Evolutionary conservation across 1,140 invertebrate genomes (phyloP), one percentile per base, ranked within the genome.

Genomic region (Probaryconus sp.): DNA sequence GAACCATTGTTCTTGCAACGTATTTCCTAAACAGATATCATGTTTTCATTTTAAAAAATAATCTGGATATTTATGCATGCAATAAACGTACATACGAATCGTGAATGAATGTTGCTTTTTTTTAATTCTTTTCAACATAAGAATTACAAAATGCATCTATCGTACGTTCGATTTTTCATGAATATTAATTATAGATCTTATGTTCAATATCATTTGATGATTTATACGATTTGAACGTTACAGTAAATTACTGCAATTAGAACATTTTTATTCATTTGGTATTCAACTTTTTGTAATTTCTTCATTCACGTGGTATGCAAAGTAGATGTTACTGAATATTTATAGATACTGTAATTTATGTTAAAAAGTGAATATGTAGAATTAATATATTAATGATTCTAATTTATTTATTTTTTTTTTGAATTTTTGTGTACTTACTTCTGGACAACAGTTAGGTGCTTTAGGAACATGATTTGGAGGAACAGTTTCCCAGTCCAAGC

Each of bases 391-490:
- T 2, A 35, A 43, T 24, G 9, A 24, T 21, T 24, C 21, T 24
- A 21, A 6, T 31, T 16, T 24, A 11, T 10, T 37, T 43, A 3
- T 17, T n/a, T n/a, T n/a, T n/a, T n/a, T n/a, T n/a, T n/a, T n/a
- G n/a, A n/a, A n/a, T n/a, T n/a, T 47, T 47, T 48, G 5, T 11
- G 17, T 18, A 61, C 53, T 50, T 64, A 87, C 87, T 75, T 86
- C 89, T 0, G 95, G 94, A 84, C 95, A 97, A 83, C 95, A 97
- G 67, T 93, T 91, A 0, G 95, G 95, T 5, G 94, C 90, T 35
- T 88, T 89, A 0, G 94, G 91, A 10, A 90, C 85, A 70, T 94
- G 94, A 79, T 92, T 87, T 0, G 91, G 89, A 0, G 94, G 93
- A 9, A 92, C 91, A 0, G 92, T 91, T 72, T 95, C 94, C 96